These are phyloP conservation scores for Vulpes lagopus DNA, from an alignment of 2,113 vertebrate species.

Conservation along the genomic window DNA sequence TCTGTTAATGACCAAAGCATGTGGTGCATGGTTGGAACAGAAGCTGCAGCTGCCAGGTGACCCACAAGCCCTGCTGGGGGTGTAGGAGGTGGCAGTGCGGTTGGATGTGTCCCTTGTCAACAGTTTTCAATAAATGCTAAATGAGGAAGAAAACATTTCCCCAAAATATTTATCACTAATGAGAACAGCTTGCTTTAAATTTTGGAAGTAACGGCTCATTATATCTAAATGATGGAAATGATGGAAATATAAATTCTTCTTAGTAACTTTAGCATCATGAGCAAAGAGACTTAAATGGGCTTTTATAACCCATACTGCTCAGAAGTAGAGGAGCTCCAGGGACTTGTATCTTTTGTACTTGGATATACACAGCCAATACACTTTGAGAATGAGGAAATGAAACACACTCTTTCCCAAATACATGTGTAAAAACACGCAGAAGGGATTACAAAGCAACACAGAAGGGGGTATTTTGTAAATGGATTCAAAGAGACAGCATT, in stretches of 20 bases:
- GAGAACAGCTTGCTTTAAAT: neutral
- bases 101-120: neutral
- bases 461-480: neutral
- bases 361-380: neutral
- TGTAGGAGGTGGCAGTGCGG: neutral
- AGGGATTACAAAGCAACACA: slow-evolving; percentile 4
- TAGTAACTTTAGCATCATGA: neutral
- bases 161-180: neutral
- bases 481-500: slow-evolving; percentile 11
- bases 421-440: neutral
- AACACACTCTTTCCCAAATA: neutral
- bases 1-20: neutral
- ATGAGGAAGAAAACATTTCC: neutral
- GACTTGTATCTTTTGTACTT: neutral
- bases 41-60: neutral
- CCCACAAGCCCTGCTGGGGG: neutral
- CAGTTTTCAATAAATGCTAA: neutral
- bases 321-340: neutral
- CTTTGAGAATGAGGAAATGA: neutral
- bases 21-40: neutral
- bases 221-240: neutral
- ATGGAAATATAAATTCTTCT: neutral
- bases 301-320: neutral
- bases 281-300: neutral
- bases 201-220: neutral